Base-by-base conservation (phyloP, 2,797 vertebrate species). In the Salarias fasciatus region DNA sequence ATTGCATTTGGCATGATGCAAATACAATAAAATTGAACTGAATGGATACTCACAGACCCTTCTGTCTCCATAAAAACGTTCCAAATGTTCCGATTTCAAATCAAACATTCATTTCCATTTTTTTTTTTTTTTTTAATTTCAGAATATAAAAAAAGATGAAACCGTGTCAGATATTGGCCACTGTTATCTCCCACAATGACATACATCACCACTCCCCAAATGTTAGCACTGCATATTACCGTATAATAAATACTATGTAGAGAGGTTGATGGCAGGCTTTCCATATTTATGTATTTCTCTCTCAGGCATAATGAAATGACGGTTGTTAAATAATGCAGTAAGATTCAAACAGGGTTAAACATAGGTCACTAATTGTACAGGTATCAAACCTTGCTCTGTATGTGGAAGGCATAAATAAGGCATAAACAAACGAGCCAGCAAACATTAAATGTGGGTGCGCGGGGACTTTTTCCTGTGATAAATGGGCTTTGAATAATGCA, bases 401-500 rank as follows among this genome's bases (percentile, higher is more conserved):
- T 80, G 78, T 72, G 72, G 47, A 77, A 66, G 68, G 44, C 76
- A 84, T 86, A 72, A 87, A 85, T 82, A 86, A 77, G 79, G 66
- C 70, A 76, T 75, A 76, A 83, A 87, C 72, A 84, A 87, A 88
- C 8, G 59, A 84, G 70, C 63, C 55, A 12, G 59, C 28, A 56
- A 76, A 80, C 80, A 71, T 80, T 84, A 77, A 83, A 75, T 73
- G 75, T 76, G 69, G 75, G 60, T 73, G 74, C 77, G 55, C 69
- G 36, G 79, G 63, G 77, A 83, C 61, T 70, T 35, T 79, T 64
- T 69, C 65, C 66, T 76, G 78, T 90, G 85, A 88, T 87, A 63
- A 86, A 88, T 86, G 81, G 64, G 53, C 67, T 84, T 62, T 90
- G 84, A 88, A 88, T 90, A 88, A 88, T 88, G 75, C 68, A 88